Evolutionary conservation across 2,888 invertebrate genomes (phyloP).

Genomic region (Epistrophe eligans): DNA sequence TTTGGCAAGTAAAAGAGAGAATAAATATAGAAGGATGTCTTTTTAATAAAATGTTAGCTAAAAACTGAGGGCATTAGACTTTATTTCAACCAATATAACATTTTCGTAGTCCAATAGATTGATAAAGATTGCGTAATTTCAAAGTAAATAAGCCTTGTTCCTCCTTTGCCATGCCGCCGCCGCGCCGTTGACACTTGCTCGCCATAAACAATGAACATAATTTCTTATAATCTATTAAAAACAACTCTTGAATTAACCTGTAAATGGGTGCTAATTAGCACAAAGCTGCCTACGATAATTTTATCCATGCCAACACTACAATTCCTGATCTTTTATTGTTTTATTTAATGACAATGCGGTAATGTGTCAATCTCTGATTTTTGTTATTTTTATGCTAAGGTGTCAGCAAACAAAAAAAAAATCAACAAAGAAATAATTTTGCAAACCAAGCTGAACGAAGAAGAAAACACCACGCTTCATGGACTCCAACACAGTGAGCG

Average conservation of each 20-base stretch:
- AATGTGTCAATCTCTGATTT: constrained; percentile 5
- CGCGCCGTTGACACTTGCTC: too few species aligned
- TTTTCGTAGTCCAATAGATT: too few species aligned
- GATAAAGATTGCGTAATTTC: too few species aligned
- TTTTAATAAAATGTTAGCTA: too few species aligned
- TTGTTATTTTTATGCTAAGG: background rate
- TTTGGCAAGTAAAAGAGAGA: too few species aligned
- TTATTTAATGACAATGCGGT: constrained; percentile 5
- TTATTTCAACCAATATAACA: too few species aligned
- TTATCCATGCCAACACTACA: background rate
- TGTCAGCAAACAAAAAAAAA: background rate
- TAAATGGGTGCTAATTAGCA: background rate
- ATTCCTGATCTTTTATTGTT: constrained; percentile 11
- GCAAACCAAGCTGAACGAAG: constrained; percentile 30
- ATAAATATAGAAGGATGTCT: too few species aligned
- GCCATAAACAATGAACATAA: too few species aligned
- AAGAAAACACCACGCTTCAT: constrained; percentile 47
- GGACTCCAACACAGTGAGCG: constrained; percentile 18
- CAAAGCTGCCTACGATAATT: background rate
- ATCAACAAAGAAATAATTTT: constrained; percentile 10
- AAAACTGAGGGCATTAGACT: too few species aligned
- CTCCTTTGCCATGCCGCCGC: too few species aligned
- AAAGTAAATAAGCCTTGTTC: too few species aligned
- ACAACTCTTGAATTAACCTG: background rate
- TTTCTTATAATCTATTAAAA: background rate